Evolutionary conservation across 1,140 invertebrate species (phyloP).

Genomic region (Tyrophagus putrescentiae): DNA sequence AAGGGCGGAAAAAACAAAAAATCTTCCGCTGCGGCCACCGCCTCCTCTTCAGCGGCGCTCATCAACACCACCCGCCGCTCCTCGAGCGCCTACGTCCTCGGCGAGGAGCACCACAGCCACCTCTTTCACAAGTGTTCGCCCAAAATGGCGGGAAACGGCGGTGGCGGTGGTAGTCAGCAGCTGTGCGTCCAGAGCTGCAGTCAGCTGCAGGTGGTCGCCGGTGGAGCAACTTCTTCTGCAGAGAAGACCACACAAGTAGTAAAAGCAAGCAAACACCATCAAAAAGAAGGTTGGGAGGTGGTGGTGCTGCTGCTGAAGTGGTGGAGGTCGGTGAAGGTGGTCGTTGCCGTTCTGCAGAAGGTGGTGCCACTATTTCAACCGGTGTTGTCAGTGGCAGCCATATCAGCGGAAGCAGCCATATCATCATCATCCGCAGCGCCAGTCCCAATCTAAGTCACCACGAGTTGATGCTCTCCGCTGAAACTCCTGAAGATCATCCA

Average conservation of each 20-base stretch:
- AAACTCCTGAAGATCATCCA: too few relatives aligned
- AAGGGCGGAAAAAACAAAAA: background rate
- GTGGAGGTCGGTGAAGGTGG: too few relatives aligned
- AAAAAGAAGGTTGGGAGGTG: too few relatives aligned
- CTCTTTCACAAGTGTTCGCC: background rate
- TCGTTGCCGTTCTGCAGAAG: background rate
- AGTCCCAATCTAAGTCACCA: too few relatives aligned
- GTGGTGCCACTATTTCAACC: too few relatives aligned
- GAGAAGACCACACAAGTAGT: too few relatives aligned
- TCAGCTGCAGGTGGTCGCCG: constrained; percentile 1
- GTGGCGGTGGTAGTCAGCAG: background rate
- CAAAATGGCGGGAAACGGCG: background rate
- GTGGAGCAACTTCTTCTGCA: background rate
- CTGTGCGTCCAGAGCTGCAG: background rate
- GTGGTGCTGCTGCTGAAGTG: too few relatives aligned
- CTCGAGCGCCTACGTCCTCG: constrained; percentile 1
- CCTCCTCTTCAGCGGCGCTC: background rate
- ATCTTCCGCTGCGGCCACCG: background rate
- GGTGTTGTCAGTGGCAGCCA: background rate
- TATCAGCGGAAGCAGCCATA: background rate
- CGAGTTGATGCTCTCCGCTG: too few relatives aligned
- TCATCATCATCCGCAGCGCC: background rate
- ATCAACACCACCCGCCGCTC: constrained; percentile 2
- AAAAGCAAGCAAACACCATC: too few relatives aligned
- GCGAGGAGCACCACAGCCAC: background rate